Evolutionary conservation across 2,797 vertebrate genomes (phyloP).

Genomic region (Fistularia tabacaria): DNA sequence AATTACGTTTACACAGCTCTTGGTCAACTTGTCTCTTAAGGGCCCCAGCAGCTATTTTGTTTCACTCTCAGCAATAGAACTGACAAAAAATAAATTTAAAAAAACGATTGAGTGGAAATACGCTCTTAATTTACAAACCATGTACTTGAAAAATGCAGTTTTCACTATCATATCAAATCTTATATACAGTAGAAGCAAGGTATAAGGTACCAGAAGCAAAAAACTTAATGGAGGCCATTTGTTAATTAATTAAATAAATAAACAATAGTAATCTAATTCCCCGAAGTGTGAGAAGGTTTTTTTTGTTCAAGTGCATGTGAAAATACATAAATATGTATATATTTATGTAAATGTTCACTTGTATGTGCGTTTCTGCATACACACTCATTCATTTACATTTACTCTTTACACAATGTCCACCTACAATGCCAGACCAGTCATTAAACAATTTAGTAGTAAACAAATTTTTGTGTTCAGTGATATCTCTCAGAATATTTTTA

Average conservation of each 20-base stretch:
- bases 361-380: no score
- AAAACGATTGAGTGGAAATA: conserved; percentile 10
- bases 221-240: neutral
- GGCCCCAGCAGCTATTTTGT: conserved; percentile 35
- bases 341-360: neutral
- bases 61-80: conserved; percentile 41
- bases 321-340: neutral
- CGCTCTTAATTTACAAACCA: conserved; percentile 8
- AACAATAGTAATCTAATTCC: conserved; percentile 25
- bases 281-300: neutral
- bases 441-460: no score
- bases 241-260: neutral
- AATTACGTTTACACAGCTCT: conserved; percentile 64
- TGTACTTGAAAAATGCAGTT: neutral
- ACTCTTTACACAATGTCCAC: no score
- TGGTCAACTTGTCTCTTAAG: conserved; percentile 58
- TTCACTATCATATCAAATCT: neutral
- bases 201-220: no score
- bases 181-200: no score
- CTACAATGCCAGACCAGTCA: no score
- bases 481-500: no score
- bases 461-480: no score
- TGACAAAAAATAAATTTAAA: conserved; percentile 31
- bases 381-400: no score
- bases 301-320: no score